phyloP scores from a whole-genome alignment of 2,797 vertebrate species.

The Hemitrygon akajei region DNA sequence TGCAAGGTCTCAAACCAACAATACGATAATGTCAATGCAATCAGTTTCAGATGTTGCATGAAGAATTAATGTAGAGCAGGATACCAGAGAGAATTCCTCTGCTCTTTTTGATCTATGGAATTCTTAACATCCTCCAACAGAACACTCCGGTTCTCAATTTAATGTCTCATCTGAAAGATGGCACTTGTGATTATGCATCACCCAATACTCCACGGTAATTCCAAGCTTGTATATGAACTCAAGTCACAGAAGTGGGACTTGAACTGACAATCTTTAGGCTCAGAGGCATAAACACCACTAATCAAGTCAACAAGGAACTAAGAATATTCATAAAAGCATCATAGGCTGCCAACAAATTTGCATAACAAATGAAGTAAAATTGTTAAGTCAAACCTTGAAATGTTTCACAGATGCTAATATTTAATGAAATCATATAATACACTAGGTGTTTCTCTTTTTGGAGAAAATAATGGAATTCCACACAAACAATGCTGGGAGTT shows the following conservation, averaged over 20 bases:
- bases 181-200: too few relatives aligned
- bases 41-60: background rate
- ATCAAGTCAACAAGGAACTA: background rate
- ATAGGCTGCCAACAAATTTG: background rate
- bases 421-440: too few relatives aligned
- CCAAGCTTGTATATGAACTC: background rate
- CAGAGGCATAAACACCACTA: background rate
- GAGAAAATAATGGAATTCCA: background rate
- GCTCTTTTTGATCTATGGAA: background rate
- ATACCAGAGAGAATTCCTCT: background rate
- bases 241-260: background rate
- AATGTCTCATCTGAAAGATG: background rate
- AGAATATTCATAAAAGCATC: background rate
- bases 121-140: background rate
- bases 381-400: background rate
- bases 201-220: too few relatives aligned
- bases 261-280: background rate
- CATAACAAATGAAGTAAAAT: background rate
- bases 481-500: too few relatives aligned
- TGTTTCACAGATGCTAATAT: background rate
- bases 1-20: background rate
- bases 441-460: background rate
- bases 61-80: background rate
- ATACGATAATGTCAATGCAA: background rate
- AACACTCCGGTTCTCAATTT: background rate